phyloP scores from a whole-genome alignment of 1,140 invertebrate genomes.

The Drosophila punjabiensis region DNA sequence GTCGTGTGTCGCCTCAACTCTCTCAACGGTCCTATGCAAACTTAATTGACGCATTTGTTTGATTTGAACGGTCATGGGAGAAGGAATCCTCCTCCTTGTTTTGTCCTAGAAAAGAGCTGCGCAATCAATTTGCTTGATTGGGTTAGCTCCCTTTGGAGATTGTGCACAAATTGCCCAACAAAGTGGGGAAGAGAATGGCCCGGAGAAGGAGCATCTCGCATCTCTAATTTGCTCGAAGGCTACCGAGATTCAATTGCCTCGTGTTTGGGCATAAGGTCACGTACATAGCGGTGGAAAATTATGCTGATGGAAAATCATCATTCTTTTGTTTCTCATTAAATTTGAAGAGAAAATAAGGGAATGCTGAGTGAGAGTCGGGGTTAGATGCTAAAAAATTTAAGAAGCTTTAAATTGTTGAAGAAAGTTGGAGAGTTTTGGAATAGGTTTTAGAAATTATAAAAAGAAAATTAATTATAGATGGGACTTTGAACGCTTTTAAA shows the following conservation, averaged over 20 bases:
- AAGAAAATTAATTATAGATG: background rate
- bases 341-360: background rate
- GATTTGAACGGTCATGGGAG: constrained; percentile 57
- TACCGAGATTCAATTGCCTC: constrained; percentile 37
- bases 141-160: constrained; percentile 57
- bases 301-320: constrained; percentile 26
- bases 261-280: constrained; percentile 29
- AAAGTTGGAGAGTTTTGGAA: background rate
- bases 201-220: constrained; percentile 24
- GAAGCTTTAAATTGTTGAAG: background rate
- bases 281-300: constrained; percentile 28
- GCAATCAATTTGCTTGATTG: constrained; percentile 74
- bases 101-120: constrained; percentile 47
- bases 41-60: constrained; percentile 80
- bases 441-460: background rate
- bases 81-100: constrained; percentile 4
- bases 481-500: background rate
- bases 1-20: constrained; percentile 66
- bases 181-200: constrained; percentile 44
- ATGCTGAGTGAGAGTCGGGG: background rate
- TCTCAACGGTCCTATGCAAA: constrained; percentile 47
- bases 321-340: constrained; percentile 3
- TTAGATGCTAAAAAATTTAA: background rate
- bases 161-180: constrained; percentile 64
- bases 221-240: constrained; percentile 38